Conservation (phyloP, 2,797 vertebrate genomes). For the Crypturellus tataupa region DNA sequence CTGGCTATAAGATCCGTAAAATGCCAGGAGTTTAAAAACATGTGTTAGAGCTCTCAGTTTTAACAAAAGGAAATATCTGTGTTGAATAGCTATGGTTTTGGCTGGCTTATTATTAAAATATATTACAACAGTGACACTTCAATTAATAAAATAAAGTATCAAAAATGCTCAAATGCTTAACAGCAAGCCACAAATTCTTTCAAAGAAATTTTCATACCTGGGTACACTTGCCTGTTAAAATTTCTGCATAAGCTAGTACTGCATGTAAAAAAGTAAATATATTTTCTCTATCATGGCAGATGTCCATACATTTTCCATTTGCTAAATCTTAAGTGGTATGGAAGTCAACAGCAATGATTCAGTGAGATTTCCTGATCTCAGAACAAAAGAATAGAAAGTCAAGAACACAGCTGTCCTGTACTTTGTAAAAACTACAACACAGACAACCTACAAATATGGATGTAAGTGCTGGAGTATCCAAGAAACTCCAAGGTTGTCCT, state of each 20-base stretch:
- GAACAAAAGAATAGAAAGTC: background rate
- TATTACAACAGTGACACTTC: background rate
- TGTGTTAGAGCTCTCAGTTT: slow-evolving; percentile 19
- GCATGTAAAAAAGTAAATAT: background rate
- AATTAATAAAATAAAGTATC: background rate
- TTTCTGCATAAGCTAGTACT: background rate
- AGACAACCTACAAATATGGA: background rate
- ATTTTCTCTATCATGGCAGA: background rate
- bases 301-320: background rate
- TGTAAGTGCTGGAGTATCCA: background rate
- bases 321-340: background rate
- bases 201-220: background rate
- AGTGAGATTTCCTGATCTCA: background rate
- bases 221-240: background rate
- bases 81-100: background rate
- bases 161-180: slow-evolving; percentile 10
- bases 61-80: background rate
- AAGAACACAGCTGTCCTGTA: background rate
- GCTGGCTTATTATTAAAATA: background rate
- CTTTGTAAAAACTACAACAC: background rate
- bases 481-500: background rate
- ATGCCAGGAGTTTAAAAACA: slow-evolving; percentile 45
- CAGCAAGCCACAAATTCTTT: background rate
- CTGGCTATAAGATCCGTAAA: slow-evolving; percentile 33
- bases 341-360: background rate